Base-by-base conservation (phyloP, 2,797 vertebrate genomes). In the Catharus ustulatus region DNA sequence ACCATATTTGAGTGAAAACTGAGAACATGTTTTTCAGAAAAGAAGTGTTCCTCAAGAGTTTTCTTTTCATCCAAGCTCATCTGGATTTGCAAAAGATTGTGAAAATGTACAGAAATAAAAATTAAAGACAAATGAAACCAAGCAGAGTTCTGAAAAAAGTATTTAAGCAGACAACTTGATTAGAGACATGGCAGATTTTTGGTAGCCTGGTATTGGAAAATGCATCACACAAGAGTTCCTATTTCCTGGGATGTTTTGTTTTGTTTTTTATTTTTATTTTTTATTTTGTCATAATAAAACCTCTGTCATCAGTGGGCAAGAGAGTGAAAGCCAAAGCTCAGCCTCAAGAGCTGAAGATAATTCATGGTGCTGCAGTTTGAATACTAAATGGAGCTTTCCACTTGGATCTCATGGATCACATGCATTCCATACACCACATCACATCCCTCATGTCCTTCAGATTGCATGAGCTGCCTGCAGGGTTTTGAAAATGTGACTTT, bases 391-490 rank as follows among this genome's bases (percentile, higher is more conserved):
- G 49, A 80, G 16, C 1, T 82, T 87, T 89, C 27, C 24, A 19
- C 32, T 36, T 36, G 22, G 27, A 55, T 42, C 22, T 58, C 49
- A 45, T 34, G 38, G 67, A 55, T 75, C 36, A 55, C 34, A 14
- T 9, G 7, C 14, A 46, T 30, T 68, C 38, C 36, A 21, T 5
- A 9, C 23, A 18, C 38, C 20, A 13, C 23, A 32, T 38, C 46
- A 12, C 32, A n/a, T 13, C 15, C 8, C 16, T 67, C 45, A 20
- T 2, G 3, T n/a, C 77, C 55, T 75, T 62, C 45, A 73, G 38
- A 30, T 16, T 59, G 18, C 57, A 38, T 0, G 0, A 72, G 12
- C 6, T 75, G 4, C 43, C 73, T 75, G 21, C 20, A 11, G 36
- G 18, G 23, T 51, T 84, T 86, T 85, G 19, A 13, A 81, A 48